Evolutionary conservation across 2,797 vertebrate species (phyloP).

Genomic region (Ctenopoma kingsleyae): DNA sequence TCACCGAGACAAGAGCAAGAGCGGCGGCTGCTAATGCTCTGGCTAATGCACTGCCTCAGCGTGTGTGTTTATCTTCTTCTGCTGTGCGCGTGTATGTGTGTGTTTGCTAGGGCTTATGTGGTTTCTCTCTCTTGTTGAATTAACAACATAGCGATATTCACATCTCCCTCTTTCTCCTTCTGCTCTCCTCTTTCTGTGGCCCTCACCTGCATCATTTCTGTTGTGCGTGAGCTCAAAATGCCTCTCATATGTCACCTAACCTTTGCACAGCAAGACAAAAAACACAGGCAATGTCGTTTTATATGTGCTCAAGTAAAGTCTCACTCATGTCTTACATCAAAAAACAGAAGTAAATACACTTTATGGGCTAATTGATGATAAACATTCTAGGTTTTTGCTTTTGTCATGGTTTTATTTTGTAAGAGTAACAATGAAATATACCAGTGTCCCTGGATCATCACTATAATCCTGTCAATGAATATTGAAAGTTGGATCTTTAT

Average conservation of each 20-base stretch:
- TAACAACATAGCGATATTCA: conserved; percentile 39
- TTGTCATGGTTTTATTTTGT: conserved; percentile 27
- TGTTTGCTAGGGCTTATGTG: conserved; percentile 29
- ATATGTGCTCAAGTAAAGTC: conserved; percentile 15
- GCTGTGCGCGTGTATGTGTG: conserved; percentile 20
- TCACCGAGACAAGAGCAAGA: conserved; percentile 70
- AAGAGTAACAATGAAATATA: conserved; percentile 15
- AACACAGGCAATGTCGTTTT: background rate
- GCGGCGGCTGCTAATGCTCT: conserved; percentile 72
- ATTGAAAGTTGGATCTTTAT: conserved; percentile 27
- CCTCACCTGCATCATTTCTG: conserved; percentile 32
- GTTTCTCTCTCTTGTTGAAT: conserved; percentile 50
- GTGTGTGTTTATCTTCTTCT: conserved; percentile 22
- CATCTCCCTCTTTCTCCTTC: conserved; percentile 48
- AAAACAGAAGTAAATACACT: conserved; percentile 1
- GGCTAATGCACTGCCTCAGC: conserved; percentile 69
- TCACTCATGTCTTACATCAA: conserved; percentile 1
- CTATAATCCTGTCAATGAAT: conserved; percentile 41
- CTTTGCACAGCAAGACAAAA: conserved; percentile 6
- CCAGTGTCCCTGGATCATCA: conserved; percentile 7
- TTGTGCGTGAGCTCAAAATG: conserved; percentile 11
- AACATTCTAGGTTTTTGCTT: background rate
- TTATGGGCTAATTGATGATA: conserved; percentile 2
- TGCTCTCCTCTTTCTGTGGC: conserved; percentile 22
- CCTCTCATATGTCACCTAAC: conserved; percentile 19